Conservation (phyloP, 1,140 invertebrate genomes). For the Drosophila melanica region DNA sequence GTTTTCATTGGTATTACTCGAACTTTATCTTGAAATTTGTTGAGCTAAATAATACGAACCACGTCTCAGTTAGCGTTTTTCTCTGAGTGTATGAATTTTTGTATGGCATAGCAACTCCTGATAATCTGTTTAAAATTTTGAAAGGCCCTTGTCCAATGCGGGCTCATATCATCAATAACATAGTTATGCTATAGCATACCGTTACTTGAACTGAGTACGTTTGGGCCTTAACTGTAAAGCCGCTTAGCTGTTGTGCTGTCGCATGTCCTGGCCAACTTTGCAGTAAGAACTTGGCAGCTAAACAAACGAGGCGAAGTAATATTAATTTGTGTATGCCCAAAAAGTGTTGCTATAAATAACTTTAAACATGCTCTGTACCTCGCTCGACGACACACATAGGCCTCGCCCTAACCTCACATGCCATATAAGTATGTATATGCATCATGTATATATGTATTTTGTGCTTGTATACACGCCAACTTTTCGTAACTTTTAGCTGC, state of each 20-base stretch:
- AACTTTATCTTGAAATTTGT: too few relatives aligned
- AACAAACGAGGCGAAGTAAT: slow-evolving; percentile 48
- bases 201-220: background rate
- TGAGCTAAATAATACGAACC: too few relatives aligned
- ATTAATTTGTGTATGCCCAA: slow-evolving; percentile 48
- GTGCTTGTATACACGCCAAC: slow-evolving; percentile 63
- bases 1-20: too few relatives aligned
- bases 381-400: background rate
- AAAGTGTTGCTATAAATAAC: slow-evolving; percentile 79
- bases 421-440: slow-evolving; percentile 7
- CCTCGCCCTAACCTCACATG: slow-evolving; percentile 38
- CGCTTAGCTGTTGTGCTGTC: slow-evolving; percentile 55
- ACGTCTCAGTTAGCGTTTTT: too few relatives aligned
- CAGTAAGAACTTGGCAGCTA: slow-evolving; percentile 56
- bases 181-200: slow-evolving; percentile 7
- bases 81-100: background rate
- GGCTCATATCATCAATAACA: slow-evolving; percentile 4
- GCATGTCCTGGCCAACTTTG: slow-evolving; percentile 56
- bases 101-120: background rate
- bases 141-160: background rate
- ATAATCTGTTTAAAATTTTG: background rate
- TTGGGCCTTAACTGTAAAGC: slow-evolving; percentile 59
- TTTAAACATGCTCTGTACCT: slow-evolving; percentile 52
- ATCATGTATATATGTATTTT: slow-evolving; percentile 15
- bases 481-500: slow-evolving; percentile 56